These are phyloP conservation scores for Drosophila chauvacae DNA, from an alignment of 1,140 invertebrate species.

Conservation along the genomic window DNA sequence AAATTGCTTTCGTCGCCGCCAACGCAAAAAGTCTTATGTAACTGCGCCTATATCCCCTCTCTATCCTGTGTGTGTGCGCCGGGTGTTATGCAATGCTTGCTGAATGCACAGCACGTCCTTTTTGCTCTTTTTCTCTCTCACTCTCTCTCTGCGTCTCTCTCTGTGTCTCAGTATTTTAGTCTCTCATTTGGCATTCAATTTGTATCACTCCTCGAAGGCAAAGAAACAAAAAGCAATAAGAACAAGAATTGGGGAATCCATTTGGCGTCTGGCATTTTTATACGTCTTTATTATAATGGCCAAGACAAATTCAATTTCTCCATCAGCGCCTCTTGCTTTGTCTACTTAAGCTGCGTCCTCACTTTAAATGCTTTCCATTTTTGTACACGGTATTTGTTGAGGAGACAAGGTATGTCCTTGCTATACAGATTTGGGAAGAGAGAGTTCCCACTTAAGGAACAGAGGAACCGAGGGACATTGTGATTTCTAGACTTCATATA, in stretches of 20 bases:
- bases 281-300: slow-evolving; percentile 73
- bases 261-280: slow-evolving; percentile 49
- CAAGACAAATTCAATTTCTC: slow-evolving; percentile 74
- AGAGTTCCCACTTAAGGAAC: not conserved
- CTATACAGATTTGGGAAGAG: not conserved
- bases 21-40: slow-evolving; percentile 55
- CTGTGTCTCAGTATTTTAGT: not conserved
- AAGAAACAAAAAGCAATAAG: slow-evolving; percentile 11
- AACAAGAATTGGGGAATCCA: slow-evolving; percentile 20
- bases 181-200: slow-evolving; percentile 58
- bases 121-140: slow-evolving; percentile 13
- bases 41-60: slow-evolving; percentile 32
- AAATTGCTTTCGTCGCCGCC: slow-evolving; percentile 53
- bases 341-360: slow-evolving; percentile 14
- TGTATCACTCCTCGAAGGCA: slow-evolving; percentile 41
- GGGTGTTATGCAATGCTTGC: slow-evolving; percentile 54
- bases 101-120: slow-evolving; percentile 51
- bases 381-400: slow-evolving; percentile 3
- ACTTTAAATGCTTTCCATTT: slow-evolving; percentile 51
- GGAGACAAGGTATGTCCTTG: not conserved
- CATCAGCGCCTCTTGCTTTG: slow-evolving; percentile 36
- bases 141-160: not conserved
- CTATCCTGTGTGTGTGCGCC: slow-evolving; percentile 10
- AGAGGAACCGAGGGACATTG: not conserved
- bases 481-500: not conserved